Evolutionary conservation across 2,888 invertebrate species (phyloP).

Genomic region (Notocelia uddmanniana): DNA sequence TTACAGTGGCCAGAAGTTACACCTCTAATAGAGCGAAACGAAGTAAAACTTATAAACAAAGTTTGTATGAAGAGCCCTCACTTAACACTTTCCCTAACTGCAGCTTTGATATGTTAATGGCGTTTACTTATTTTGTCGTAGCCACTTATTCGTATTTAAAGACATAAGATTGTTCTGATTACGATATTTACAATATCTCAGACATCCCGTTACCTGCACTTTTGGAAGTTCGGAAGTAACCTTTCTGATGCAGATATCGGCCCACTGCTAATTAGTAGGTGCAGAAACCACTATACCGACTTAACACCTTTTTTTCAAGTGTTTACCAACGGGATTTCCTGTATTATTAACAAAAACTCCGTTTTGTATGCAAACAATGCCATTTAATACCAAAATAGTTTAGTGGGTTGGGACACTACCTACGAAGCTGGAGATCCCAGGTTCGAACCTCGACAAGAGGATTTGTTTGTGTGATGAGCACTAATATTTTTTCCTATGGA

Average conservation of each 20-base stretch:
- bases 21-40: no score
- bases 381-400: no score
- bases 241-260: slow-evolving; percentile 72
- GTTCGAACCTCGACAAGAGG: no score
- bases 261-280: slow-evolving; percentile 79
- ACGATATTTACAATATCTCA: slow-evolving; percentile 21
- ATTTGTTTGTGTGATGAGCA: no score
- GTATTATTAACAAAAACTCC: slow-evolving; percentile 72
- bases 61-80: no score
- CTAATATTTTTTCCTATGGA: no score
- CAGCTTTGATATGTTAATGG: neutral
- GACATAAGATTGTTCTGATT: slow-evolving; percentile 11
- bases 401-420: no score
- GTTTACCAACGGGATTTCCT: slow-evolving; percentile 66
- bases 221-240: slow-evolving; percentile 65
- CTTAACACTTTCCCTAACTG: neutral
- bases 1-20: no score
- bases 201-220: slow-evolving; percentile 36
- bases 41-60: no score
- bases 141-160: slow-evolving; percentile 26
- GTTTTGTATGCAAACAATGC: slow-evolving; percentile 69
- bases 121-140: neutral
- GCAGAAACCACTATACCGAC: slow-evolving; percentile 71
- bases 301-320: slow-evolving; percentile 72
- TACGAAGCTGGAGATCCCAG: no score